Evolutionary conservation across 2,888 invertebrate species (phyloP).

Genomic region (Mythimna vitellina): DNA sequence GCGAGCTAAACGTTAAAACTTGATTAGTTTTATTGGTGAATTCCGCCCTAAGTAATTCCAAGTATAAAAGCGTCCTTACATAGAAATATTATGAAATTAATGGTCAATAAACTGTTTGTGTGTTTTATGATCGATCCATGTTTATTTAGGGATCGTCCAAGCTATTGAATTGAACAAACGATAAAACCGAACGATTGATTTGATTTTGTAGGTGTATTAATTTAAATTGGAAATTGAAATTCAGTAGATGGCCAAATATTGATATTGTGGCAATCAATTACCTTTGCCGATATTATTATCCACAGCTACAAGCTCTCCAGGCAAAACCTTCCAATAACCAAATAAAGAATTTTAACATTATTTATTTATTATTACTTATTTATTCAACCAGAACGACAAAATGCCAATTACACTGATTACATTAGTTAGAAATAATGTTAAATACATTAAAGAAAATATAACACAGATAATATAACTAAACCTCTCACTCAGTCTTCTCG

Average conservation of each 20-base stretch:
- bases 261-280: no score
- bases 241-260: slow-evolving; percentile 1
- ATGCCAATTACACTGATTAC: no score
- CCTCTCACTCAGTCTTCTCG: no score
- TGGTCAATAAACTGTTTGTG: slow-evolving; percentile 18
- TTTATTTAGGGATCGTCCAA: slow-evolving; percentile 42
- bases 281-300: no score
- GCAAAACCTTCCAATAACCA: not conserved
- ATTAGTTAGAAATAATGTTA: no score
- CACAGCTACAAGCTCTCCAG: not conserved
- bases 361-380: no score
- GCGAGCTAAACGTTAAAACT: no score
- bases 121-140: slow-evolving; percentile 41
- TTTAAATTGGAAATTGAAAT: slow-evolving; percentile 25
- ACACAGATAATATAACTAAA: no score
- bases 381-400: no score
- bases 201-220: slow-evolving; percentile 24
- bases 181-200: slow-evolving; percentile 7
- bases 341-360: not conserved
- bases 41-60: not conserved
- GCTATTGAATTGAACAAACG: slow-evolving; percentile 29
- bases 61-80: slow-evolving; percentile 19
- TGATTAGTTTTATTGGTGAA: no score
- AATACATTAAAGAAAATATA: no score
- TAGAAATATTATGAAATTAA: slow-evolving; percentile 25